These are phyloP conservation scores for Leptoteleia sp. DNA, from an alignment of 1,140 invertebrate genomes.

Conservation along the genomic window DNA sequence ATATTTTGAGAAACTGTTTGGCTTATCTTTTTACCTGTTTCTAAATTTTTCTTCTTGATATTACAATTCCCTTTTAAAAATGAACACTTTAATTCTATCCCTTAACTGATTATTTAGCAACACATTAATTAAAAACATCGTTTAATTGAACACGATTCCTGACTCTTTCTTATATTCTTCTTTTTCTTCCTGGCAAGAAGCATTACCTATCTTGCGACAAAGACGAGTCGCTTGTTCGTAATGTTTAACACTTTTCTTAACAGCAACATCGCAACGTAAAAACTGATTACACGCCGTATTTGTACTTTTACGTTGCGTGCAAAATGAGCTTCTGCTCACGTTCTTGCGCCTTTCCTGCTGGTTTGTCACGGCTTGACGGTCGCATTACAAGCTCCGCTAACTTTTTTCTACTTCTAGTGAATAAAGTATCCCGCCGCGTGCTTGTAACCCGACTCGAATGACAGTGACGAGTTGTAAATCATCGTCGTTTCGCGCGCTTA, in stretches of 20 bases:
- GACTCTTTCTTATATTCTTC: too few relatives aligned
- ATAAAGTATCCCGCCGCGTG: slow-evolving; percentile 26
- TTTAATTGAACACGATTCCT: slow-evolving; percentile 5
- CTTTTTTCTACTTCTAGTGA: slow-evolving; percentile 63
- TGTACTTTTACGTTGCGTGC: slow-evolving; percentile 67
- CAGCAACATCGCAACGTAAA: slow-evolving; percentile 58
- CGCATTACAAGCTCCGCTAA: slow-evolving; percentile 68
- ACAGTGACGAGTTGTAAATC: slow-evolving; percentile 52
- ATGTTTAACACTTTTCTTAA: slow-evolving; percentile 45
- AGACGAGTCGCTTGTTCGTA: slow-evolving; percentile 29
- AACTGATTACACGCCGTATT: slow-evolving; percentile 66
- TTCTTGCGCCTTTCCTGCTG: slow-evolving; percentile 63
- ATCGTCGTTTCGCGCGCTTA: slow-evolving; percentile 12
- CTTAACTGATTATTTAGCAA: too few relatives aligned
- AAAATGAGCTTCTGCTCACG: slow-evolving; percentile 67
- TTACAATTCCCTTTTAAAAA: too few relatives aligned
- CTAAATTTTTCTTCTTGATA: too few relatives aligned
- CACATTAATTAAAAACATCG: slow-evolving; percentile 6
- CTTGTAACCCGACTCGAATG: slow-evolving; percentile 35
- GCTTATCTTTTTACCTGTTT: too few relatives aligned
- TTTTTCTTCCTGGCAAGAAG: slow-evolving; percentile 13
- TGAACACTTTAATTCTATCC: too few relatives aligned
- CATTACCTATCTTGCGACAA: slow-evolving; percentile 44
- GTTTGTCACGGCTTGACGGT: slow-evolving; percentile 68
- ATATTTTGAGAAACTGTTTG: too few relatives aligned